A percentile compares a stretch with the other conserved stretches of the same genome.
Evolutionary conservation across 2,888 invertebrate species (phyloP).

Genomic region (Alviniconcha strummeri): DNA sequence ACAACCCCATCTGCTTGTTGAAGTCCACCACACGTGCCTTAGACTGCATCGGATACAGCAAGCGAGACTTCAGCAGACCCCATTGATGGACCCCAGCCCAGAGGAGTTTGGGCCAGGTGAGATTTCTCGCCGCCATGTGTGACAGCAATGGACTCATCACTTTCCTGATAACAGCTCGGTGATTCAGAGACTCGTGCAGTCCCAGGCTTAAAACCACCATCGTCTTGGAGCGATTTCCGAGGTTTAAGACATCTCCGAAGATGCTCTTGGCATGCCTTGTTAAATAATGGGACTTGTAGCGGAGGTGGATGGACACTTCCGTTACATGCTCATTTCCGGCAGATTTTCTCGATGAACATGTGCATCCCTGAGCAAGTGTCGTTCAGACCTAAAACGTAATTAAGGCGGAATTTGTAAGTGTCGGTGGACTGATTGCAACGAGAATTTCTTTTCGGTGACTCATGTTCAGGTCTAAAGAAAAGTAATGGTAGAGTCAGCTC

Average conservation of each 20-base stretch:
- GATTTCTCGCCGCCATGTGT: background rate
- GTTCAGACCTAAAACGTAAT: too few species aligned
- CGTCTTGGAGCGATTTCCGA: background rate
- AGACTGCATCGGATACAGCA: too few species aligned
- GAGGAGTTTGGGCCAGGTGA: background rate
- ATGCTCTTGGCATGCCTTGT: background rate
- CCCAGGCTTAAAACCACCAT: background rate
- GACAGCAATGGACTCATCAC: background rate
- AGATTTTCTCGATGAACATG: slow-evolving; percentile 1
- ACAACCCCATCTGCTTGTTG: background rate
- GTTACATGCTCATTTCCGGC: background rate
- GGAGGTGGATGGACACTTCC: background rate
- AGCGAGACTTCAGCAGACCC: background rate
- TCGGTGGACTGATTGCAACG: background rate
- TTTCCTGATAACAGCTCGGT: background rate
- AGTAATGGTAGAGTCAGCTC: too few species aligned
- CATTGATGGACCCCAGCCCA: background rate
- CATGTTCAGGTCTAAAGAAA: too few species aligned
- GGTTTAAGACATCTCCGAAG: background rate
- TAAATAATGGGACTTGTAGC: too few species aligned
- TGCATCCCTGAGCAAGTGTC: background rate
- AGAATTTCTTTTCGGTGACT: too few species aligned
- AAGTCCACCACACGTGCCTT: background rate
- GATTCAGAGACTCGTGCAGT: background rate
- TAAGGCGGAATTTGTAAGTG: too few species aligned